Evolutionary conservation across 2,888 invertebrate species (phyloP), one percentile per base, ranked within the genome.

Genomic region (Pyrochroa serraticornis): DNA sequence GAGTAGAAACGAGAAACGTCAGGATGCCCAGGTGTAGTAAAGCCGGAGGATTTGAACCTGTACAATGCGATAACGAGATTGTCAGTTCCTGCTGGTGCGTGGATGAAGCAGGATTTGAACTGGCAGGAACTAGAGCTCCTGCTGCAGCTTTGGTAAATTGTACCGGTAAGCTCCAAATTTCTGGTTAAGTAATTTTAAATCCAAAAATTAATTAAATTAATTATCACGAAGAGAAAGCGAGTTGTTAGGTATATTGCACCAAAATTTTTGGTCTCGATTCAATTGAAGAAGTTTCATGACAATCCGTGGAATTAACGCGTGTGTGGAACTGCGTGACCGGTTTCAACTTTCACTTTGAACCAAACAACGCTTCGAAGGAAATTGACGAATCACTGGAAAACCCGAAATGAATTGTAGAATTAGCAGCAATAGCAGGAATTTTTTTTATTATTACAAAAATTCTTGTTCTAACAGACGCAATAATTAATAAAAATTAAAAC

Each of bases 81-180:
- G 84, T 87, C 45, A 87, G 87, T 71, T 84, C 84, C 32, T 93
- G 93, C 75, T 93, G 93, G 92, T 93, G 93, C 75, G 90, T 93
- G 6, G 91, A 93, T 72, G 83, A 87, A 58, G 84, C 88, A 60
- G 93, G 93, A 1, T 86, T 87, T 63, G 93, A 93, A 81, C 75
- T 91, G 9, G 86, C 91, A 1, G 92, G 91, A 41, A 93, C 92
- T 0, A 80, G 88, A 63, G 87, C 88, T 0, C 82, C 85, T 9
- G 84, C 86, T 0, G 87, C 85, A 32, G 82, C 82, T 0, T 78
- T 85, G 10, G 86, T 90, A 14, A 89, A 91, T 78, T 91, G 91
- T 75, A 85, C 88, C 7, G 83, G 86, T 82, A 71, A 75, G 72
- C 66, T 7, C 0, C 5, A 8, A 7, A 7, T 9, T 33, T 12